A percentile compares a stretch with the other conserved stretches of the same genome.
Evolutionary conservation across 2,797 vertebrate genomes (phyloP).

Genomic region (Ficedula albicollis): DNA sequence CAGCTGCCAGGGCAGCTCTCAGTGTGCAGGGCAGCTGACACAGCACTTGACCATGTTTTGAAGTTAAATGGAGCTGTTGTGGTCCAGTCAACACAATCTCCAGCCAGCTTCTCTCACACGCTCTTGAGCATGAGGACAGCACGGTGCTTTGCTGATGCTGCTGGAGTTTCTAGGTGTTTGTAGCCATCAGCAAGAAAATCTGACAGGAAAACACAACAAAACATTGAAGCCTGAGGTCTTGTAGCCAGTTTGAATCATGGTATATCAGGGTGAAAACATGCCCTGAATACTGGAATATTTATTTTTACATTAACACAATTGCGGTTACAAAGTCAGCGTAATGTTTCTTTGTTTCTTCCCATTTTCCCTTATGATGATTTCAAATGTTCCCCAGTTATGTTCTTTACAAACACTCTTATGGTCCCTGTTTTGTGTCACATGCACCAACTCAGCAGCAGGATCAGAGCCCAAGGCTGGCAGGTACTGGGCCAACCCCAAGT

Average conservation of each 20-base stretch:
- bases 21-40: background rate
- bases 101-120: background rate
- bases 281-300: background rate
- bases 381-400: background rate
- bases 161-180: background rate
- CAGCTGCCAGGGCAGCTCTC: background rate
- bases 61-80: background rate
- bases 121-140: background rate
- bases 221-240: background rate
- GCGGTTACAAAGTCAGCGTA: background rate
- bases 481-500: fast-evolving
- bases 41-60: background rate
- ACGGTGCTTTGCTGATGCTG: background rate
- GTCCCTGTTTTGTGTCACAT: background rate
- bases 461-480: background rate
- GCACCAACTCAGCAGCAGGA: background rate
- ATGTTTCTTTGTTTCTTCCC: background rate
- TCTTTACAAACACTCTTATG: background rate
- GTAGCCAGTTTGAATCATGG: background rate
- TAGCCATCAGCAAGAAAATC: background rate
- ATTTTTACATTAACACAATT: background rate
- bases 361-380: background rate
- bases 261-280: background rate
- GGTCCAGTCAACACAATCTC: background rate
- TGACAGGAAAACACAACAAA: background rate